These are phyloP conservation scores for Monochamus saltuarius DNA, from an alignment of 1,140 invertebrate species.

Conservation along the genomic window DNA sequence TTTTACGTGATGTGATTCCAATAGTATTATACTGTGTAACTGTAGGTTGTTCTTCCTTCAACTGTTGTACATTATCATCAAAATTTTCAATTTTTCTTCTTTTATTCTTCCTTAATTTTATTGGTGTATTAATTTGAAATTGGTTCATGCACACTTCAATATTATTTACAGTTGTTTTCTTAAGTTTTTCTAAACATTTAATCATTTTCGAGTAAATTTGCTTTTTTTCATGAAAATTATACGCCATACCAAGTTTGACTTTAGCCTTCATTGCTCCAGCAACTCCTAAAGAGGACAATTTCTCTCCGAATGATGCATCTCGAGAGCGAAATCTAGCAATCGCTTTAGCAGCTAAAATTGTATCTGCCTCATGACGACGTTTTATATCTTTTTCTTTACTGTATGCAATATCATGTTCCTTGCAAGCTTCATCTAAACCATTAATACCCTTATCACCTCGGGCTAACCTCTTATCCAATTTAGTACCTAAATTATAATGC, in stretches of 20 bases:
- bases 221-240: slow-evolving; percentile 25
- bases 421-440: slow-evolving; percentile 43
- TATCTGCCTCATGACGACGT: slow-evolving; percentile 46
- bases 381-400: slow-evolving; percentile 28
- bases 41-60: too few species aligned
- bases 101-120: too few species aligned
- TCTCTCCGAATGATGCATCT: slow-evolving; percentile 44
- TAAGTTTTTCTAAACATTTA: slow-evolving; percentile 8
- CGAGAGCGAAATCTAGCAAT: slow-evolving; percentile 44
- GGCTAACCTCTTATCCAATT: too few species aligned
- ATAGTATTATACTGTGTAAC: too few species aligned
- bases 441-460: too few species aligned
- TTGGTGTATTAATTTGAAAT: too few species aligned
- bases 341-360: slow-evolving; percentile 44
- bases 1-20: too few species aligned
- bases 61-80: too few species aligned
- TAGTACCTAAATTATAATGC: too few species aligned
- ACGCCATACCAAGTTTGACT: slow-evolving; percentile 42
- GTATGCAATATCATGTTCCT: slow-evolving; percentile 48
- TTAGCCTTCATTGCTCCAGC: slow-evolving; percentile 46
- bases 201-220: slow-evolving; percentile 23
- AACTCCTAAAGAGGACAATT: slow-evolving; percentile 38
- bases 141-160: too few species aligned
- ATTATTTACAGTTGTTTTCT: too few species aligned
- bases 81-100: too few species aligned